Base-by-base conservation (phyloP, 92 coral and sea anemone genomes). In the Pocillopora grandis region DNA sequence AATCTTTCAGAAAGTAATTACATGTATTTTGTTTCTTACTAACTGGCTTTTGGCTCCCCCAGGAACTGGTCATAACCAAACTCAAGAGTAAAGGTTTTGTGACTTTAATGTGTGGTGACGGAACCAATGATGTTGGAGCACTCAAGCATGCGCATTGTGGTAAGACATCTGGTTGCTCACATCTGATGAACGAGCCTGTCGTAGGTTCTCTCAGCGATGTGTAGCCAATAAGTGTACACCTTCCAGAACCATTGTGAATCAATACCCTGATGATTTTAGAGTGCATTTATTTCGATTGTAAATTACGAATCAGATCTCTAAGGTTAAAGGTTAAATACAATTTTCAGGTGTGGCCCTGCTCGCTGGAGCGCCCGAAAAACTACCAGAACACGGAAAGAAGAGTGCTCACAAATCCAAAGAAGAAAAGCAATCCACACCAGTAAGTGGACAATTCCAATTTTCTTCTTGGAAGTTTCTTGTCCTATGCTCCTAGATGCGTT, bases 101-200 rank as follows among this genome's bases (percentile, higher is more conserved):
- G 31, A 96, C 99, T 7, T 86, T 96, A 10, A 96, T 96, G 99
- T 96, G 99, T 76, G 99, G 99, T 61, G 99, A 96, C 71, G 99
- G 99, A 7, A 96, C 99, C 23, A 96, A 96, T 80, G 99, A 96
- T 75, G 99, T 96, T 8, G 99, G 99, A 76, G 99, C 99, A 75
- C 94, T 96, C 56, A 96, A 94, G 77, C 99, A 96, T 83, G 99
- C 99, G 72, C 93, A 96, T 85, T 95, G 96, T 86, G 99, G 99
- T 96, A 69, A 75, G 99, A 64, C 69, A 58, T 23, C 9, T 27
- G 31, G 11, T 36, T 33, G 27, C 15, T 66, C 71, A 66, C 31
- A 66, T 16, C 68, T 64, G 27, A 13, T 21, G 71, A 27, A 11
- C 5, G 31, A 33, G 48, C 49, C 18, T 12, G 73, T 5, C 6